Base-by-base conservation (phyloP, 2,797 vertebrate species). In the Periophthalmus magnuspinnatus region DNA sequence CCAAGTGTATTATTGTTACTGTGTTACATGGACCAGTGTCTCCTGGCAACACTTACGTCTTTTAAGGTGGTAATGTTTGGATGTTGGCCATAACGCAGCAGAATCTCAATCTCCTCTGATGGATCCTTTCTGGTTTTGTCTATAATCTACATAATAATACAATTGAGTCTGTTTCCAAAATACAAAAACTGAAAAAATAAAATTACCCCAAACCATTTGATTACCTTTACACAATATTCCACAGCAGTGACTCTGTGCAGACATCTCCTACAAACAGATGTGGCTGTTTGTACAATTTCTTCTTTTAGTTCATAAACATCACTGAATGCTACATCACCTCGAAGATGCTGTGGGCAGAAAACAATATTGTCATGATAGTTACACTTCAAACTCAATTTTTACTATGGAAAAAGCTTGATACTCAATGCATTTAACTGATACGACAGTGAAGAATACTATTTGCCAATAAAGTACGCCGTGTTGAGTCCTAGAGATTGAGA, bases 71-170 rank as follows among this genome's bases (percentile, higher is more conserved):
- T 96, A 81, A 99, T 97, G 87, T 99, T 99, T 36, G 96, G 93
- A 91, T 99, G 96, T 79, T 99, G 96, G 79, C 97, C 97, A 2
- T 99, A 99, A 90, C 97, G 81, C 80, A 99, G 83, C 21, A 99
- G 94, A 73, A 99, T 97, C 91, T 99, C 97, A 6, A 96, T 97
- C 93, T 99, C 97, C 75, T 99, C 97, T n/a, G 97, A 95, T 2
- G 97, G 96, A 86, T 99, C 96, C 82, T 94, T 95, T 76, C 94
- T 96, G 28, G 92, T 92, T 88, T 92, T 96, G 66, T 99, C 96
- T 79, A 99, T 96, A 79, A 99, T 96, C 97, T 99, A 60, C 70
- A 75, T 77, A 13, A 72, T 11, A 64, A 16, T 36, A 6, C 2
- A 64, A 47, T 54, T 54, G 19, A 38, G 16, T 17, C 5, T 11